Conservation (phyloP, 2,113 vertebrate genomes). For the Paradisaea rubra region DNA sequence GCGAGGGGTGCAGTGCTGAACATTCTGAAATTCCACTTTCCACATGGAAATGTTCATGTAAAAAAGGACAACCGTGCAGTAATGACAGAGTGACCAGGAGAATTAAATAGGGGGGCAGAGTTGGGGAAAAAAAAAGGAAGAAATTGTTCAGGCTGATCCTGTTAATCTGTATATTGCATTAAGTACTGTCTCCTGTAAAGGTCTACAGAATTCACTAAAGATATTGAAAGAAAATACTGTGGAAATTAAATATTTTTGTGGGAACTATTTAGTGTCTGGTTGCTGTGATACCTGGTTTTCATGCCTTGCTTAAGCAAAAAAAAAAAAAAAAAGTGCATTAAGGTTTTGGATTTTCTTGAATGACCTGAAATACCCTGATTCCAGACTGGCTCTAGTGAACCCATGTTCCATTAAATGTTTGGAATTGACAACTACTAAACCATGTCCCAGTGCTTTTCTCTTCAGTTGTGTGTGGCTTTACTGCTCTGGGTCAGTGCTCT, state of each 20-base stretch:
- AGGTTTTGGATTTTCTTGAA: background rate
- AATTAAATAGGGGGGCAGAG: background rate
- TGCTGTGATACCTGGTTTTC: constrained; percentile 23
- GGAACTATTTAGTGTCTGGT: constrained; percentile 43
- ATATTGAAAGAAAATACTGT: constrained; percentile 38
- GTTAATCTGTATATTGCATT: constrained; percentile 36
- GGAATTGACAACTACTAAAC: constrained; percentile 60
- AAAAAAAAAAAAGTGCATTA: constrained; percentile 7
- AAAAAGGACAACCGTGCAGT: background rate
- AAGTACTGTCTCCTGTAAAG: constrained; percentile 56
- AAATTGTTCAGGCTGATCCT: background rate
- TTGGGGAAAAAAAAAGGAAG: background rate
- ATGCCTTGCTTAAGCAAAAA: constrained; percentile 5
- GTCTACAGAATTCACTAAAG: constrained; percentile 39
- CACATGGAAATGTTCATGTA: background rate
- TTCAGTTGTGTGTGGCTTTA: background rate
- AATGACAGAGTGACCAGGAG: background rate
- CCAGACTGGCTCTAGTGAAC: constrained; percentile 27
- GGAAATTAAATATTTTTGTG: constrained; percentile 59
- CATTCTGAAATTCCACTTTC: background rate
- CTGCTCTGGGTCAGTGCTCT: background rate
- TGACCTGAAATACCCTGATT: background rate
- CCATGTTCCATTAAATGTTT: constrained; percentile 65
- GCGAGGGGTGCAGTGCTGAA: background rate
- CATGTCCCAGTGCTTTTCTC: constrained; percentile 42